Base-by-base conservation (phyloP, 2,888 invertebrate genomes). In the Timema podura region DNA sequence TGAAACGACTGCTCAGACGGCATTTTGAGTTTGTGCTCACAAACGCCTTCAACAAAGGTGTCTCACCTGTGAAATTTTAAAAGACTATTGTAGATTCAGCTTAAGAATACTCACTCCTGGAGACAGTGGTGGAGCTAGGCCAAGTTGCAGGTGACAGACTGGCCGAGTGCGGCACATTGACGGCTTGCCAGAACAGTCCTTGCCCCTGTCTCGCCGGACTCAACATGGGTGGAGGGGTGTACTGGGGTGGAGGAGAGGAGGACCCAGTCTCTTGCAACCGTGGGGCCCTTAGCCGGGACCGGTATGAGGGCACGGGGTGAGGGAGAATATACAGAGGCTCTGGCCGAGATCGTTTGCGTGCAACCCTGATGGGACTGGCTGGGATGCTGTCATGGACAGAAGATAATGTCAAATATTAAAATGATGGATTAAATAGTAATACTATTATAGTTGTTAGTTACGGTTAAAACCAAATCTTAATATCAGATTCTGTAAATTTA, bases 141-240 rank as follows among this genome's bases (percentile, higher is more conserved):
- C 82, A 75, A 71, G 75, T 68, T 79, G 79, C n/a, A 79, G 74
- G 67, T 79, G 67, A 30, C 15, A 44, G 57, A 46, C 59, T 48
- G 45, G 66, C 57, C 13, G 70, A 77, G 65, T 79, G 80, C 5
- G 65, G 54, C 6, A 81, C 79, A 11, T 76, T 73, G 2, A 82
- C 78, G 69, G 79, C 80, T 74, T 85, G 85, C 77, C 88, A 87
- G 78, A 91, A 95, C 5, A 98, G 84, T 0, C 98, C 98, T 0
- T 92, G 87, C 0, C 96, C 96, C 74, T 90, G 89, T 74, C 98
- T 86, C 72, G 94, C 91, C 0, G 98, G 98, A 79, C 95, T 94
- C 69, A 98, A 83, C 78, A 98, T 93, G 0, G 98, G 98, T 47
- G 95, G 92, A 13, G 98, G 97, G 0, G 97, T 98, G 81, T 93